Evolutionary conservation across 2,797 vertebrate species (phyloP), one percentile per base, ranked within the genome.

Genomic region (Thalassophryne amazonica): DNA sequence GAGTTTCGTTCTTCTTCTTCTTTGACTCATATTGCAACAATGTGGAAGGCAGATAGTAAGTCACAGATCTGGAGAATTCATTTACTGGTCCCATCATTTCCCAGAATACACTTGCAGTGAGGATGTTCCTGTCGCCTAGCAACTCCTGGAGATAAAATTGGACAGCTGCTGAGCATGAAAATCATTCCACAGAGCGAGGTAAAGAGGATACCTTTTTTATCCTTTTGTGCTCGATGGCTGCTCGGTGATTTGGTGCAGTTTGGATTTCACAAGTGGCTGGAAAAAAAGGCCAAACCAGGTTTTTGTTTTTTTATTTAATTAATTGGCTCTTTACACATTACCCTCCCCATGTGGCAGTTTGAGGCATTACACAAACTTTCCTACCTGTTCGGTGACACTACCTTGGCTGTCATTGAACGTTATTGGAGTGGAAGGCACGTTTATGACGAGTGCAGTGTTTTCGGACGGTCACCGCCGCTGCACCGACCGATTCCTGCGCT

Each of bases 121-220:
- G 69, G 65, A 84, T 66, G 57, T 60, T 63, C 42, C 81, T 79
- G 81, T 87, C 71, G 81, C 84, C 73, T 85, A 76, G 74, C 80
- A 84, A 81, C 83, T 60, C 69, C 29, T 20, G 10, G 55, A 54
- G 64, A 78, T 78, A 38, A 77, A 81, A 83, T 50, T 71, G 72
- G 59, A 69, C 70, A 46, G 64, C 72, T 80, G 71, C 69, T 72
- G 81, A 80, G 76, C 74, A 48, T 78, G 71, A 87, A 76, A 83
- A 51, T 66, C 60, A 74, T 54, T 67, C 35, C 47, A 65, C 2
- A 33, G 52, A 45, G 46, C 13, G 28, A 64, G 59, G 51, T 42
- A 39, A 67, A 67, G 38, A 67, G 53, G 65, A 60, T 38, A 36
- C 18, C 70, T 47, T 50, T 49, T 62, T 38, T 24, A 45, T 31